Evolutionary conservation across 2,797 vertebrate genomes (phyloP).

Genomic region (Artibeus lituratus): DNA sequence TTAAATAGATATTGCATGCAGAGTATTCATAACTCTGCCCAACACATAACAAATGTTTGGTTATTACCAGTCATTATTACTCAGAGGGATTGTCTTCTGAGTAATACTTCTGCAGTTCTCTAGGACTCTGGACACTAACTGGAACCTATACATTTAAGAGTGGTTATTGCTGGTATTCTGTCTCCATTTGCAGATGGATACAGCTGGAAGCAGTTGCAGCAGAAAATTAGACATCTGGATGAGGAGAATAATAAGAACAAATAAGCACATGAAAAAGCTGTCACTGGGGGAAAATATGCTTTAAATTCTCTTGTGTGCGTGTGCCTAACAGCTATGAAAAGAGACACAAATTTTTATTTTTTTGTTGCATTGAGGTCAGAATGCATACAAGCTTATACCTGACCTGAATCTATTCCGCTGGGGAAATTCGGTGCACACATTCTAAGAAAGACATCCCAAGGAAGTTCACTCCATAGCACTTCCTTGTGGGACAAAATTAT

Average conservation of each 20-base stretch:
- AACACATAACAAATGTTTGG: not conserved
- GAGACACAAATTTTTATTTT: not conserved
- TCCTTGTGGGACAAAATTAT: not conserved
- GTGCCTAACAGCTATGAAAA: not conserved
- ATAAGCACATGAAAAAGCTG: not conserved
- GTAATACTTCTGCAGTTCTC: not conserved
- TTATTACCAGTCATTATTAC: not conserved
- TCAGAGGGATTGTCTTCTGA: not conserved
- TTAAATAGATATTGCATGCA: not conserved
- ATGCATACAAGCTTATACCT: not conserved
- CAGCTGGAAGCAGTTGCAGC: not conserved
- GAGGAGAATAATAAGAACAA: constrained; percentile 30
- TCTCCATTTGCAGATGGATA: not conserved
- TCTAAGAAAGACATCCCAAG: not conserved
- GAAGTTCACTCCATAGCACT: not conserved
- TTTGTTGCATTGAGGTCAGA: not conserved
- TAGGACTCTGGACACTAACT: not conserved
- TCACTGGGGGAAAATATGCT: not conserved
- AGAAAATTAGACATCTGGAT: constrained; percentile 46
- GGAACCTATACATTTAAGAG: not conserved
- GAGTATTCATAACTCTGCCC: not conserved
- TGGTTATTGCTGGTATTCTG: not conserved
- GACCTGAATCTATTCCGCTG: not conserved
- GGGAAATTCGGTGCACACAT: not conserved
- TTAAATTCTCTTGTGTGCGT: not conserved